These are phyloP conservation scores for Latheticus oryzae DNA, from an alignment of 2,888 invertebrate species.

Conservation along the genomic window DNA sequence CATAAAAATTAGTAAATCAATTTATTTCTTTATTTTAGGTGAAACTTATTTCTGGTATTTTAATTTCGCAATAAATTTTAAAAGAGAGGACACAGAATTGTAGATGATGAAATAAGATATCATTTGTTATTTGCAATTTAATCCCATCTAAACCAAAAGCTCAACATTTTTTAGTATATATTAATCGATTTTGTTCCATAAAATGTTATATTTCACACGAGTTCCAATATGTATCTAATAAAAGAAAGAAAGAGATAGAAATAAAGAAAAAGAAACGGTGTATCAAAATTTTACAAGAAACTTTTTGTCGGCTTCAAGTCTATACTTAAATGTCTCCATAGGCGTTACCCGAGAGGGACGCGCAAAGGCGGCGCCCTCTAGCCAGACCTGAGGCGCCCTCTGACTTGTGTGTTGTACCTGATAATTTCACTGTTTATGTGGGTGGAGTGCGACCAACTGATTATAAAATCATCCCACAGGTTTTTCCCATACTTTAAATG, in stretches of 20 bases:
- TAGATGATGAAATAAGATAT: slow-evolving; percentile 13
- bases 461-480: slow-evolving; percentile 57
- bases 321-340: slow-evolving; percentile 64
- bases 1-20: slow-evolving; percentile 21
- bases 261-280: no score
- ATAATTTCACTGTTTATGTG: slow-evolving; percentile 63
- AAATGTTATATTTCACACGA: slow-evolving; percentile 35
- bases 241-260: slow-evolving; percentile 17
- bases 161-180: no score
- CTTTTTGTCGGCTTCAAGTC: slow-evolving; percentile 55
- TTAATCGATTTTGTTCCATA: no score
- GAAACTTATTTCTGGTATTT: slow-evolving; percentile 18
- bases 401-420: slow-evolving; percentile 57
- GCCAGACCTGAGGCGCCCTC: slow-evolving; percentile 62
- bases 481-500: slow-evolving; percentile 55
- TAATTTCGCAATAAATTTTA: slow-evolving; percentile 24
- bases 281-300: slow-evolving; percentile 49
- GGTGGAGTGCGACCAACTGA: slow-evolving; percentile 59
- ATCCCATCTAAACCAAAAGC: slow-evolving; percentile 12
- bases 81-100: slow-evolving; percentile 3
- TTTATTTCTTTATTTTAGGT: slow-evolving; percentile 7
- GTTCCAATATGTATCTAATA: slow-evolving; percentile 8
- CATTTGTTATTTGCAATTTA: slow-evolving; percentile 9
- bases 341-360: slow-evolving; percentile 60
- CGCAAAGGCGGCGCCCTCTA: slow-evolving; percentile 60